Evolutionary conservation across 2,888 invertebrate species (phyloP).

Genomic region (Ornithoptera alexandrae): DNA sequence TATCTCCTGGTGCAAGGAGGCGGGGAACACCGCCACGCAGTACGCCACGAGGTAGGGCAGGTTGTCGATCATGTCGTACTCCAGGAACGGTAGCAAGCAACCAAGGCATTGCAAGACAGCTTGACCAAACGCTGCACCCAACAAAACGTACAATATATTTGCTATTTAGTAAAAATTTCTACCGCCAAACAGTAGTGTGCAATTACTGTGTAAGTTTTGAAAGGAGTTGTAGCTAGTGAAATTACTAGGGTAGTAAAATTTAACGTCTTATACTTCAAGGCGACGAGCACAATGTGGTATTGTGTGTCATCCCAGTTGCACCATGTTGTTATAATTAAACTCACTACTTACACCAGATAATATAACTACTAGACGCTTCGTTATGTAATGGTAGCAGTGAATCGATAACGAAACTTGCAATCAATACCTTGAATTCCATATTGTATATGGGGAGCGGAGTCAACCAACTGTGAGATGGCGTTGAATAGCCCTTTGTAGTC

Average conservation of each 20-base stretch:
- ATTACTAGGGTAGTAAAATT: too few relatives aligned
- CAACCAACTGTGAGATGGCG: constrained; percentile 93
- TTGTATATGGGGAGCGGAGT: constrained; percentile 95
- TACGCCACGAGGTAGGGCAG: constrained; percentile 96
- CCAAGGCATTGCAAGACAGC: constrained; percentile 95
- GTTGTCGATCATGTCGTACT: constrained; percentile 97
- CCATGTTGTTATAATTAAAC: too few relatives aligned
- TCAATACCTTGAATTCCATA: constrained; percentile 89
- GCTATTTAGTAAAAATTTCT: not conserved
- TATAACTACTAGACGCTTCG: not conserved
- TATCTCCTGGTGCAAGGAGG: constrained; percentile 94
- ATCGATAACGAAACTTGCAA: not conserved
- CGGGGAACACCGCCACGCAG: constrained; percentile 94
- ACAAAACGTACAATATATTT: not conserved
- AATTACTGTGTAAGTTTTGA: too few relatives aligned
- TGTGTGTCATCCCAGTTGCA: too few relatives aligned
- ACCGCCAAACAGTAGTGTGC: too few relatives aligned
- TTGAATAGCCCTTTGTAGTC: constrained; percentile 98
- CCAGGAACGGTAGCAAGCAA: constrained; percentile 96
- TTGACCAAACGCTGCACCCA: constrained; percentile 90
- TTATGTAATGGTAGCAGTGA: not conserved
- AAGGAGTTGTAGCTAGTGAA: too few relatives aligned
- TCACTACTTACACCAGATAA: not conserved
- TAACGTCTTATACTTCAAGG: too few relatives aligned
- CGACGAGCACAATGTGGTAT: too few relatives aligned